phyloP scores from a whole-genome alignment of 2,113 vertebrate species.

The Nestor notabilis region DNA sequence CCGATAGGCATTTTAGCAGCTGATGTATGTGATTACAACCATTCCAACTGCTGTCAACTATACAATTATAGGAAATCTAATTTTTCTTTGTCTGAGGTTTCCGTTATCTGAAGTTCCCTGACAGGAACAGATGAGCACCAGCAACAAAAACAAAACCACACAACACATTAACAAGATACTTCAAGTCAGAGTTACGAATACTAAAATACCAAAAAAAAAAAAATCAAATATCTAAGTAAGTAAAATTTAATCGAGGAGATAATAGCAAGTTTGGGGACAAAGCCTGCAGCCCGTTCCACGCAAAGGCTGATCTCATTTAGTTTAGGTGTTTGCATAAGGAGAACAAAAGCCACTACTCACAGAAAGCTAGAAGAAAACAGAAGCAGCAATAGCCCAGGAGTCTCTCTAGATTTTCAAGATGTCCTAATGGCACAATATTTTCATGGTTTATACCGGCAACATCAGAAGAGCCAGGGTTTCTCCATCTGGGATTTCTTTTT shows the following conservation, averaged over 20 bases:
- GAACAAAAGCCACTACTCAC: neutral
- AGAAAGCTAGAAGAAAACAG: neutral
- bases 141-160: neutral
- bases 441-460: neutral
- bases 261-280: neutral
- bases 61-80: neutral
- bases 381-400: neutral
- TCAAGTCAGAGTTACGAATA: neutral
- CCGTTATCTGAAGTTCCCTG: neutral
- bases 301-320: neutral
- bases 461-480: neutral
- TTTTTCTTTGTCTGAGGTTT: constrained; percentile 1
- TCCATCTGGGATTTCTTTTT: neutral
- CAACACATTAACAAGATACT: neutral
- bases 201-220: neutral
- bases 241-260: neutral
- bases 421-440: neutral
- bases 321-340: neutral
- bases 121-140: neutral
- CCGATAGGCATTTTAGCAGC: neutral
- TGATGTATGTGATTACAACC: neutral
- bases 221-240: neutral
- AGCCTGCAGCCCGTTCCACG: neutral
- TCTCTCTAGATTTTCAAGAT: neutral
- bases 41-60: neutral